Percentiles rank a stretch among this genome's conserved stretches.
phyloP scores from a whole-genome alignment of 2,797 vertebrate genomes.

The Benthosema pterotum region DNA sequence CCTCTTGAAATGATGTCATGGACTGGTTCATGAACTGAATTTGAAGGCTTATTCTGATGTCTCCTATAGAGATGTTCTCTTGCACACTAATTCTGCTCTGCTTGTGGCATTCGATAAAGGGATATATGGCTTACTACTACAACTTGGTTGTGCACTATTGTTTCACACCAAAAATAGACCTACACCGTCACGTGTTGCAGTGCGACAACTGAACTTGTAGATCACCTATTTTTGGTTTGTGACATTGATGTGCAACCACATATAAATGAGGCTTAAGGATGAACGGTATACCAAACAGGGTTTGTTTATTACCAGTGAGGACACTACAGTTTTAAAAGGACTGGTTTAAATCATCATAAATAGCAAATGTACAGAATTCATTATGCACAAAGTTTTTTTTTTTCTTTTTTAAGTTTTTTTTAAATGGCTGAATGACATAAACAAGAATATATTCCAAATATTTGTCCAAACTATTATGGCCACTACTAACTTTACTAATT shows the following conservation, averaged over 20 bases:
- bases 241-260: no score
- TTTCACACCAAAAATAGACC: no score
- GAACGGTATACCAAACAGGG: conserved; percentile 67
- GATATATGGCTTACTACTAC: conserved; percentile 3
- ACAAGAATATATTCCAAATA: no score
- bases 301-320: conserved; percentile 38
- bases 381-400: conserved; percentile 70
- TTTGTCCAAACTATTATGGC: conserved; percentile 38
- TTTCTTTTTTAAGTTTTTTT: no score
- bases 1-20: conserved; percentile 77
- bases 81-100: conserved; percentile 42
- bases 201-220: no score
- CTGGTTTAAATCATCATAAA: conserved; percentile 25
- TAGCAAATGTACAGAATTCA: conserved; percentile 48
- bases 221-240: no score
- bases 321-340: conserved; percentile 20
- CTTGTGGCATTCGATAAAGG: conserved; percentile 29
- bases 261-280: conserved; percentile 14
- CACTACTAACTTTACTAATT: conserved; percentile 45
- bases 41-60: conserved; percentile 46
- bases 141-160: no score
- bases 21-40: conserved; percentile 63
- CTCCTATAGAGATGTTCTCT: conserved; percentile 37
- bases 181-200: no score
- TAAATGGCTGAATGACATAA: no score